Evolutionary conservation across 2,113 vertebrate genomes (phyloP).

Genomic region (Kryptolebias marmoratus): DNA sequence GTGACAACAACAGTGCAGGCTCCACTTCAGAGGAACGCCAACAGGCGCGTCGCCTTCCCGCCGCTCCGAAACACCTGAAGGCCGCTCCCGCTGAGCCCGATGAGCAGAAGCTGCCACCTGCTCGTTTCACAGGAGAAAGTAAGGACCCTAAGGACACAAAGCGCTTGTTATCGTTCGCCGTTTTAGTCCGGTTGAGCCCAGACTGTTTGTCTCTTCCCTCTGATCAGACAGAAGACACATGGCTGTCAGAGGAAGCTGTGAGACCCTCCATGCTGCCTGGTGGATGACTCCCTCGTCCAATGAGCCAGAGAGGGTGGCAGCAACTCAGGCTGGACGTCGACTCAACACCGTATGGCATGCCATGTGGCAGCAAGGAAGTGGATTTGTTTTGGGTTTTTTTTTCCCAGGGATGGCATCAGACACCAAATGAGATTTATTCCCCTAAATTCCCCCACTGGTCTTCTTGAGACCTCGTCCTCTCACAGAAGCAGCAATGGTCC

Average conservation of each 20-base stretch:
- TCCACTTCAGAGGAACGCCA: conserved; percentile 42
- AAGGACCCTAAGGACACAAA: conserved; percentile 14
- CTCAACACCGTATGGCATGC: conserved; percentile 42
- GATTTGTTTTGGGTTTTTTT: neutral
- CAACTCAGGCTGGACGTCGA: conserved; percentile 51
- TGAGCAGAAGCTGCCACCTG: conserved; percentile 24
- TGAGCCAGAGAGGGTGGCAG: conserved; percentile 43
- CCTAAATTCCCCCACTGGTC: no score
- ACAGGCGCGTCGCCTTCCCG: conserved; percentile 30
- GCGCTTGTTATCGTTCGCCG: conserved; percentile 5
- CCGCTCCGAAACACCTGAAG: conserved; percentile 41
- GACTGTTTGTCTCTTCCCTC: conserved; percentile 28
- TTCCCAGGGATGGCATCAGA: conserved; percentile 14
- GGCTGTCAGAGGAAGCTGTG: conserved; percentile 48
- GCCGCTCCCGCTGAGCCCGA: neutral
- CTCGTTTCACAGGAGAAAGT: conserved; percentile 7
- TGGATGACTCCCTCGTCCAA: conserved; percentile 44
- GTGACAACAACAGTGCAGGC: conserved; percentile 19
- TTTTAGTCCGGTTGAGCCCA: conserved; percentile 21
- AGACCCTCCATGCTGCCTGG: conserved; percentile 42
- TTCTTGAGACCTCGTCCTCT: no score
- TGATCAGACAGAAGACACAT: conserved; percentile 35
- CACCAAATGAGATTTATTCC: neutral
- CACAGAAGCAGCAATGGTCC: no score
- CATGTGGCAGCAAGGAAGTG: conserved; percentile 50